These are phyloP conservation scores for Hypsopygia costalis DNA, from an alignment of 2,888 invertebrate genomes.

Conservation along the genomic window DNA sequence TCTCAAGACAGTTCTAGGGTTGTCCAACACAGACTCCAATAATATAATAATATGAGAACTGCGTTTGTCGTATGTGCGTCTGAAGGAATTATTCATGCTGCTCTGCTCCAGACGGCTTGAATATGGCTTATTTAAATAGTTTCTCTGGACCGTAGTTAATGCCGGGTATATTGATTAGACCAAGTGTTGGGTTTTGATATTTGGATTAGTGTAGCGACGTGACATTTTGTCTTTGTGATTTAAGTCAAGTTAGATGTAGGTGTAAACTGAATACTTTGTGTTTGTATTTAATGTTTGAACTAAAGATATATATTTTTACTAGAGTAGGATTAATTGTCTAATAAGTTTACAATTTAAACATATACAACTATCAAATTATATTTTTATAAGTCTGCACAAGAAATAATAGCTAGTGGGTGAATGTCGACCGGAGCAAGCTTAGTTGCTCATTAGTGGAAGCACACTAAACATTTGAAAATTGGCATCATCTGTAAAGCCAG, in stretches of 20 bases:
- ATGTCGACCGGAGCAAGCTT: no score
- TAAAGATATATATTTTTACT: no score
- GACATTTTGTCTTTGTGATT: background rate
- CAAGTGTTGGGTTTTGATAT: slow-evolving; percentile 37
- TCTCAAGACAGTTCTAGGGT: slow-evolving; percentile 67
- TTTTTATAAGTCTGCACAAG: no score
- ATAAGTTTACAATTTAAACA: no score
- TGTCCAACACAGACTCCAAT: slow-evolving; percentile 66
- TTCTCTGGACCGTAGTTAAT: slow-evolving; percentile 44
- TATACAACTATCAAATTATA: no score
- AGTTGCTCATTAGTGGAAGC: no score
- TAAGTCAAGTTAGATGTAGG: no score
- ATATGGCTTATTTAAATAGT: slow-evolving; percentile 60
- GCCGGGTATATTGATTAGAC: slow-evolving; percentile 47
- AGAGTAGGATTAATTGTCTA: no score
- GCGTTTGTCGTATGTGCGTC: slow-evolving; percentile 74
- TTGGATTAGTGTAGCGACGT: slow-evolving; percentile 26
- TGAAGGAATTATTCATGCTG: slow-evolving; percentile 74
- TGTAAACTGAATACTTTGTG: background rate
- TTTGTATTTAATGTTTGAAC: no score
- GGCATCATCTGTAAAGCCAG: no score
- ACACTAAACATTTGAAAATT: no score
- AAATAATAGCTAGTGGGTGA: no score
- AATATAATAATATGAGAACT: slow-evolving; percentile 68
- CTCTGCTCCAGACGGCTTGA: slow-evolving; percentile 38